Base-by-base conservation (phyloP, 2,797 vertebrate species). In the Microctenopoma lineatum region DNA sequence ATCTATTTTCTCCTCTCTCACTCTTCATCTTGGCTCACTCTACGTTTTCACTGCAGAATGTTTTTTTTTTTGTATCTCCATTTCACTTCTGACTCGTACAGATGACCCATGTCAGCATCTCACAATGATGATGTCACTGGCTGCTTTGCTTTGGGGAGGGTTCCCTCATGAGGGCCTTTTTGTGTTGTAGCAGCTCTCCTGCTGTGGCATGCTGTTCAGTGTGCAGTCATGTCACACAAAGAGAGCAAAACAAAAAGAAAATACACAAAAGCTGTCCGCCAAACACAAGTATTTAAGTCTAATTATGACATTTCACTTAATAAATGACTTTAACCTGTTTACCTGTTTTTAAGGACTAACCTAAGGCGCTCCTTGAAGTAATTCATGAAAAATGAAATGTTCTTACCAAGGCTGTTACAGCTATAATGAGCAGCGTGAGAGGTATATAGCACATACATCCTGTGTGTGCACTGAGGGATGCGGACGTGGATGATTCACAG, bases 121-220 rank as follows among this genome's bases (percentile, higher is more conserved):
- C 76, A 61, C 83, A 85, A 91, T 90, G 89, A 92, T 92, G 91
- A 90, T 90, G 90, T 92, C 91, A 92, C 77, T 18, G 77, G 73
- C 70, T 84, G 77, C 85, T 87, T 84, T 87, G n/a, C 85, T 87
- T 84, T 87, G n/a, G n/a, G 59, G 84, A 84, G 83, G 73, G 83
- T 86, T 87, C 79, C 87, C 89, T 83, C 21, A 4, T 73, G 85
- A 87, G 81, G 80, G 72, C 61, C 81, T 83, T 83, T 87, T 86
- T 89, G 79, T 89, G 81, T 16, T 65, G 64, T 68, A 64, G 81
- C 74, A 73, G 74, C 74, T 71, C 73, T 80, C 87, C 88, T 71
- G 83, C 75, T 83, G 86, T 74, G 53, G 77, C 83, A 81, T 41
- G 73, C 79, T 78, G 83, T 65, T 84, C 46, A 80, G 64, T 60